Percentiles rank a stretch among this genome's conserved stretches.
Evolutionary conservation across 2,888 invertebrate species (phyloP).

Genomic region (Nudaria mundana): DNA sequence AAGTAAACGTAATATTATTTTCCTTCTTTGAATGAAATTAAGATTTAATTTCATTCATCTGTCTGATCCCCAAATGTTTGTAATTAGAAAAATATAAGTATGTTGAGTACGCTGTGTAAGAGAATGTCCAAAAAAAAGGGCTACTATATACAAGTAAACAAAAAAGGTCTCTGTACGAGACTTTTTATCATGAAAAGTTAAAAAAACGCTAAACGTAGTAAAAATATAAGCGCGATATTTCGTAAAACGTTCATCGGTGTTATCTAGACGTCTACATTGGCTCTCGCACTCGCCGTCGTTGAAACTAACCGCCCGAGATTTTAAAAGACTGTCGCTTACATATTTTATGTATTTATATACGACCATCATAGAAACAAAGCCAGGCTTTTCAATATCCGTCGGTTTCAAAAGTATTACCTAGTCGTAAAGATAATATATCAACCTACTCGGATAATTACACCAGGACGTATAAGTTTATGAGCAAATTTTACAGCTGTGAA

Average conservation of each 20-base stretch:
- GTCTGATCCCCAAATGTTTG: too few relatives aligned
- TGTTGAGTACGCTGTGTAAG: too few relatives aligned
- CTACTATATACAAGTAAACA: too few relatives aligned
- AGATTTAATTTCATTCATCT: too few relatives aligned
- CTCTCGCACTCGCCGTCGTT: constrained; percentile 48
- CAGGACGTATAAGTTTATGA: constrained; percentile 2
- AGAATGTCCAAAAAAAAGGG: too few relatives aligned
- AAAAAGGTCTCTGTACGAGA: constrained; percentile 26
- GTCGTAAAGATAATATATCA: neutral
- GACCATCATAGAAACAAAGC: too few relatives aligned
- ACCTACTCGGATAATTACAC: neutral
- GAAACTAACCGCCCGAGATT: constrained; percentile 66
- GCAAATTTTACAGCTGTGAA: constrained; percentile 24
- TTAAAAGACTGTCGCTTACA: constrained; percentile 30
- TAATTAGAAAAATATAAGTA: too few relatives aligned
- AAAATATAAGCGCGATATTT: constrained; percentile 56
- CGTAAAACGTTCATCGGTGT: constrained; percentile 62
- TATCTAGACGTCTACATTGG: constrained; percentile 80
- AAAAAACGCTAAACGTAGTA: constrained; percentile 38
- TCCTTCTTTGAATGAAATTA: too few relatives aligned
- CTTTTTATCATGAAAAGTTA: constrained; percentile 58
- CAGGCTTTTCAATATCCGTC: too few relatives aligned
- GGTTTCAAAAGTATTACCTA: neutral
- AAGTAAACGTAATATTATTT: too few relatives aligned
- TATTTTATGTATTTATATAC: too few relatives aligned